A percentile compares a stretch with the other conserved stretches of the same genome.
Conservation (phyloP, 1,140 invertebrate species). For the Platorchestia sp. region DNA sequence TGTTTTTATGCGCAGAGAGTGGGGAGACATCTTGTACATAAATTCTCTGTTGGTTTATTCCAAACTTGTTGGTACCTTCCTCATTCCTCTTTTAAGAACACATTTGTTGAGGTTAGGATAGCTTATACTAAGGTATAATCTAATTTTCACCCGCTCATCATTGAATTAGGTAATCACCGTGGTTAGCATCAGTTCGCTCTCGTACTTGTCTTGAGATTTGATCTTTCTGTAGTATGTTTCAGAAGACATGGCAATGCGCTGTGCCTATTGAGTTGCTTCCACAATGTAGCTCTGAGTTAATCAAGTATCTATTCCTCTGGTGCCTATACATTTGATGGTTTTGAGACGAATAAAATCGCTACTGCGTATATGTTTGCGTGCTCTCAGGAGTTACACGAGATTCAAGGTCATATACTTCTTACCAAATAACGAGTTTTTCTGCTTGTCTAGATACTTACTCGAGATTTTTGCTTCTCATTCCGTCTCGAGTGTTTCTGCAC, state of each 20-base stretch:
- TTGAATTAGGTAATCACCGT: background rate
- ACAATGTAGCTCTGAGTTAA: background rate
- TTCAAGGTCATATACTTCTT: too few relatives aligned
- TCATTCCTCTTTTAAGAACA: too few relatives aligned
- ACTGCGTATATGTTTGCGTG: background rate
- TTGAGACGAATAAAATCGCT: background rate
- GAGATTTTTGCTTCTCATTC: too few relatives aligned
- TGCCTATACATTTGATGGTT: background rate
- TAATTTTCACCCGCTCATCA: background rate
- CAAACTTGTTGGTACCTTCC: too few relatives aligned
- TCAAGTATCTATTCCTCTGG: background rate
- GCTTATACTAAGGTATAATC: too few relatives aligned
- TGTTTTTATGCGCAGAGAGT: too few relatives aligned
- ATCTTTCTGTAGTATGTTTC: background rate
- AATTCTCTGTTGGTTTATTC: too few relatives aligned
- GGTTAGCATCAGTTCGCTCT: background rate
- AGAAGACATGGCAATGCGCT: background rate
- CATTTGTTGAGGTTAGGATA: too few relatives aligned
- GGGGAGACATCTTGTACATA: too few relatives aligned
- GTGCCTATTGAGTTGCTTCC: background rate
- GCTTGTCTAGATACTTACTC: too few relatives aligned
- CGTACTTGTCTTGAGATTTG: background rate
- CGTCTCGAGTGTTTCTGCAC: too few relatives aligned
- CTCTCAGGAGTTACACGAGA: background rate
- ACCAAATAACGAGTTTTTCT: too few relatives aligned